phyloP scores from a whole-genome alignment of 2,888 invertebrate species.

The Diarsia mendica region DNA sequence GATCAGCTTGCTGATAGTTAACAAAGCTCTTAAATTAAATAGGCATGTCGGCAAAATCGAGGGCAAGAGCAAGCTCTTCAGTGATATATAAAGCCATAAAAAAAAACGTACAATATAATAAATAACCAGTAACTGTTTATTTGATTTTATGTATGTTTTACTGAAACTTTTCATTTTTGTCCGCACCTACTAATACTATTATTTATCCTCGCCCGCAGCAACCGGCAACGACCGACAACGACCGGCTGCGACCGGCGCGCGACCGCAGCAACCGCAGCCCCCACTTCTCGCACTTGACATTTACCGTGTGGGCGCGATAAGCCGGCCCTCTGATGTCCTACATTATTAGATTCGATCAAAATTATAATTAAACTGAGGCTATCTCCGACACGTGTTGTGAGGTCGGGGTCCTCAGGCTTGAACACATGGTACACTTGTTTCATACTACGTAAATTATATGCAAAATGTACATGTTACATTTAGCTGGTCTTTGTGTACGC shows the following conservation, averaged over 20 bases:
- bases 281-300: slow-evolving; percentile 54
- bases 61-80: background rate
- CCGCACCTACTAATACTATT: slow-evolving; percentile 2
- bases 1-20: background rate
- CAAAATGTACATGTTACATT: background rate
- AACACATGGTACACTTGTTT: slow-evolving; percentile 1
- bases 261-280: slow-evolving; percentile 23
- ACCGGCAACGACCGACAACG: background rate
- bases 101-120: background rate
- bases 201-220: background rate
- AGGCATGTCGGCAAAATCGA: background rate
- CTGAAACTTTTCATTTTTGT: background rate
- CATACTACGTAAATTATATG: background rate
- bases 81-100: background rate
- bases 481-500: background rate
- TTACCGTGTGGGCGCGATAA: slow-evolving; percentile 46
- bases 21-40: background rate
- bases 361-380: slow-evolving; percentile 34
- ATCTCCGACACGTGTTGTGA: slow-evolving; percentile 26
- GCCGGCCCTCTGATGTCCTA: slow-evolving; percentile 25
- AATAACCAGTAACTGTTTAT: background rate
- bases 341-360: slow-evolving; percentile 44
- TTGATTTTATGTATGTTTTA: background rate
- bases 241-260: background rate
- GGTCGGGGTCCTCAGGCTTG: background rate